phyloP scores from a whole-genome alignment of 2,888 invertebrate species.

The Aproaerema taeniolella region DNA sequence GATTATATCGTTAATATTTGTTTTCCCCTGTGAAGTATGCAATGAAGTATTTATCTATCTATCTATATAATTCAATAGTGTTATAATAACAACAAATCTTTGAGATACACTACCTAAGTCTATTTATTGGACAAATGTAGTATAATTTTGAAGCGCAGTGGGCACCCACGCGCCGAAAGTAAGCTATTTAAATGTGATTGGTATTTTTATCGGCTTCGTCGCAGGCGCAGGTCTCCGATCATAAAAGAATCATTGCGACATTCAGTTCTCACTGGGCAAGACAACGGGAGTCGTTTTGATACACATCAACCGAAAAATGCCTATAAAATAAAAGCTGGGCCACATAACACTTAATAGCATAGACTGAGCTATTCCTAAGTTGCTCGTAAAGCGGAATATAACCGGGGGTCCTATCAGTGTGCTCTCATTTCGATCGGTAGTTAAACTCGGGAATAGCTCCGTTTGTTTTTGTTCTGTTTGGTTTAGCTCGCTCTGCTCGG shows the following conservation, averaged over 20 bases:
- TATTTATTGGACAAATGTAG: slow-evolving; percentile 28
- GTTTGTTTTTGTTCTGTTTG: slow-evolving; percentile 1
- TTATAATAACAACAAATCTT: too few relatives aligned
- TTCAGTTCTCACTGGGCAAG: too few relatives aligned
- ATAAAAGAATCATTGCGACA: slow-evolving; percentile 4
- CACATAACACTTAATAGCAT: too few relatives aligned
- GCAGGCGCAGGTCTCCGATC: not conserved
- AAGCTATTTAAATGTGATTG: slow-evolving; percentile 22
- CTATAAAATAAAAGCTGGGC: not conserved
- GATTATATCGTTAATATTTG: too few relatives aligned
- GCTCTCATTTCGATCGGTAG: slow-evolving; percentile 3
- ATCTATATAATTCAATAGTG: too few relatives aligned
- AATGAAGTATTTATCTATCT: too few relatives aligned
- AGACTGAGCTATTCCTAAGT: too few relatives aligned
- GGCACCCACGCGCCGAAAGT: slow-evolving; percentile 24
- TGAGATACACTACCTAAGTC: slow-evolving; percentile 1
- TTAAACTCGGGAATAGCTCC: too few relatives aligned
- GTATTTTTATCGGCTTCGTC: slow-evolving; percentile 21
- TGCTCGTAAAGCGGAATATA: slow-evolving; percentile 1
- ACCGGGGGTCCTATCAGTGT: not conserved
- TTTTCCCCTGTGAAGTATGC: too few relatives aligned
- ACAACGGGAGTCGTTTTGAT: slow-evolving; percentile 9
- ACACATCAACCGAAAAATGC: slow-evolving; percentile 3
- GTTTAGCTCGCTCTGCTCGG: not conserved
- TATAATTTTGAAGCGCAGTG: slow-evolving; percentile 21